A percentile compares a stretch with the other conserved stretches of the same genome.
phyloP scores from a whole-genome alignment of 2,113 vertebrate genomes.

The Podarcis cretensis region DNA sequence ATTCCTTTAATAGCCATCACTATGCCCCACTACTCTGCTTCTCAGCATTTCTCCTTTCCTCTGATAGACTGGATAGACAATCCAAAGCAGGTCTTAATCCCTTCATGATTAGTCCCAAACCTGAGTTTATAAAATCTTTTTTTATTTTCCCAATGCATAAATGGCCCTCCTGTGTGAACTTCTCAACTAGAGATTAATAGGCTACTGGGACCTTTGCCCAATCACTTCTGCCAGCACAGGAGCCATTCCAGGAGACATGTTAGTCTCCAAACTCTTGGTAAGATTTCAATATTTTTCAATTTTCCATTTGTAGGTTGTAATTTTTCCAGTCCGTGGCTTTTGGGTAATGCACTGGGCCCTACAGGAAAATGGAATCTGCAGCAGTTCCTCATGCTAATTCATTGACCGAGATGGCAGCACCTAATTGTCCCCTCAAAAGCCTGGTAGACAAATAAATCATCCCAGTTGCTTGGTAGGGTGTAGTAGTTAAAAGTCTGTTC shows the following conservation, averaged over 20 bases:
- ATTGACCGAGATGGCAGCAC: constrained; percentile 57
- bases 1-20: not conserved
- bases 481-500: constrained; percentile 24
- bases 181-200: constrained; percentile 70
- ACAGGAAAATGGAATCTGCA: constrained; percentile 51
- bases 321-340: constrained; percentile 64
- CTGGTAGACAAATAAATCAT: constrained; percentile 53
- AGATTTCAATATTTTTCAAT: constrained; percentile 67
- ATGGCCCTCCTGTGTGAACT: constrained; percentile 68
- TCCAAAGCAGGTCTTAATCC: constrained; percentile 30
- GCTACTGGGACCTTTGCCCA: constrained; percentile 71
- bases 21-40: not conserved
- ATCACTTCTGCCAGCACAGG: constrained; percentile 71
- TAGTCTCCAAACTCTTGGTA: constrained; percentile 38
- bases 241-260: constrained; percentile 71
- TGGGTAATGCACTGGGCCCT: constrained; percentile 46
- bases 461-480: constrained; percentile 1
- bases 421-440: constrained; percentile 55
- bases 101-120: constrained; percentile 41
- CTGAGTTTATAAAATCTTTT: constrained; percentile 61
- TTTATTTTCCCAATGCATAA: constrained; percentile 68
- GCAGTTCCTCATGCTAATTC: constrained; percentile 53
- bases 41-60: not conserved
- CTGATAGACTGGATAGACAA: not conserved
- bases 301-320: constrained; percentile 71